Conservation (phyloP, 2,797 vertebrate species). For the Esox lucius region DNA sequence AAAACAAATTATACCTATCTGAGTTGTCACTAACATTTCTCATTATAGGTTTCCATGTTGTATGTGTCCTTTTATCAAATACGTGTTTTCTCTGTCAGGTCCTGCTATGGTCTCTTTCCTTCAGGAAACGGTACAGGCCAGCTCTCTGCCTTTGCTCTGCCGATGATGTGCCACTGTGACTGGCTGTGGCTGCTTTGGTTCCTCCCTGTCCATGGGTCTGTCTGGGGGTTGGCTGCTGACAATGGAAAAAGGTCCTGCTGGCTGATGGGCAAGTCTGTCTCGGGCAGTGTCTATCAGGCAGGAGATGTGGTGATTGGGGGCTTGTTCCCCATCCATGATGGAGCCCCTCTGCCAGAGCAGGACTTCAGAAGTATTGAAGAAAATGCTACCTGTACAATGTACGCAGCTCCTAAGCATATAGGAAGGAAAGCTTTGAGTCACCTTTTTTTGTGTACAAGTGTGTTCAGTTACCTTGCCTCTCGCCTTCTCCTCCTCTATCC, state of each 20-base stretch:
- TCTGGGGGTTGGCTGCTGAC: background rate
- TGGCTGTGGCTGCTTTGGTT: conserved; percentile 43
- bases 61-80: background rate
- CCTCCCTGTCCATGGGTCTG: conserved; percentile 23
- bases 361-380: conserved; percentile 26
- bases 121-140: conserved; percentile 20
- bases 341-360: conserved; percentile 41
- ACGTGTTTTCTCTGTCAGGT: background rate
- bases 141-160: background rate
- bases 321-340: conserved; percentile 50
- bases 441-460: background rate
- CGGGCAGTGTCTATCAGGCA: conserved; percentile 50
- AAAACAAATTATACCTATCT: background rate
- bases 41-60: background rate
- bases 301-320: conserved; percentile 51
- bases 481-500: background rate
- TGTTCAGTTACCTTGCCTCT: background rate
- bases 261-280: conserved; percentile 41
- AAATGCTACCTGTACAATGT: conserved; percentile 37
- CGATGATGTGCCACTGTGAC: conserved; percentile 43
- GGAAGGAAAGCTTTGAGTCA: background rate
- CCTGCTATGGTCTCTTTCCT: conserved; percentile 19
- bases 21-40: background rate
- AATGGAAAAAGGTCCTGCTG: conserved; percentile 30
- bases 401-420: conserved; percentile 5